phyloP scores from a whole-genome alignment of 2,888 invertebrate species.

The Hermaeophaga mercurialis region DNA sequence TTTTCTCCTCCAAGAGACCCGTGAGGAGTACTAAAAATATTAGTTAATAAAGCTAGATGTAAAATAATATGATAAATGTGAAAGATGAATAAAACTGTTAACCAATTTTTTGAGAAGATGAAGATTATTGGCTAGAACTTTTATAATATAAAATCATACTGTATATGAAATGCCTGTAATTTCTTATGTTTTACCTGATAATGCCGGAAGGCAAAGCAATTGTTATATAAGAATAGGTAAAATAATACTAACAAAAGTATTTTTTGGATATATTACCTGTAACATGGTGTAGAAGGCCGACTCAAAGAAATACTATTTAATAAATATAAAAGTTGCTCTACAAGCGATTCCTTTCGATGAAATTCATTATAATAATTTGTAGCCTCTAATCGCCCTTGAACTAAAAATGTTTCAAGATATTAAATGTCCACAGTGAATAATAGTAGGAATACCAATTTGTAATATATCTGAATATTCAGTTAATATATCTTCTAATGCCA shows the following conservation, averaged over 20 bases:
- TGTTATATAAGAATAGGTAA: too few species aligned
- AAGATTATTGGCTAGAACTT: too few species aligned
- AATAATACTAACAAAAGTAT: too few species aligned
- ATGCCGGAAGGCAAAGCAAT: too few species aligned
- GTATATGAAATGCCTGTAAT: too few species aligned
- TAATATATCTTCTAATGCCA: slow-evolving; percentile 52
- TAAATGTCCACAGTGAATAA: neutral
- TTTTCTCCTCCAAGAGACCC: slow-evolving; percentile 30
- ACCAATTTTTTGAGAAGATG: too few species aligned
- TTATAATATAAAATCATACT: too few species aligned
- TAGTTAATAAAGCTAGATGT: neutral
- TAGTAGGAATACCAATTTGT: slow-evolving; percentile 48
- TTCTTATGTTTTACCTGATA: too few species aligned
- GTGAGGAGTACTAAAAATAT: slow-evolving; percentile 31
- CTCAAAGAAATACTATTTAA: slow-evolving; percentile 40
- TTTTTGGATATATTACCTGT: too few species aligned
- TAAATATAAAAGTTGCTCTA: slow-evolving; percentile 50
- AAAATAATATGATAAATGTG: neutral
- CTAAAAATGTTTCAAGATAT: slow-evolving; percentile 37
- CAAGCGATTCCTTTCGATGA: slow-evolving; percentile 40
- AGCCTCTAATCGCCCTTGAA: slow-evolving; percentile 52
- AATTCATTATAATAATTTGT: slow-evolving; percentile 48
- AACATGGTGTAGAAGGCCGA: slow-evolving; percentile 39
- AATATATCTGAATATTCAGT: slow-evolving; percentile 52
- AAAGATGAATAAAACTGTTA: too few species aligned